Conservation (phyloP, 2,113 vertebrate genomes). For the Asarcornis scutulata region DNA sequence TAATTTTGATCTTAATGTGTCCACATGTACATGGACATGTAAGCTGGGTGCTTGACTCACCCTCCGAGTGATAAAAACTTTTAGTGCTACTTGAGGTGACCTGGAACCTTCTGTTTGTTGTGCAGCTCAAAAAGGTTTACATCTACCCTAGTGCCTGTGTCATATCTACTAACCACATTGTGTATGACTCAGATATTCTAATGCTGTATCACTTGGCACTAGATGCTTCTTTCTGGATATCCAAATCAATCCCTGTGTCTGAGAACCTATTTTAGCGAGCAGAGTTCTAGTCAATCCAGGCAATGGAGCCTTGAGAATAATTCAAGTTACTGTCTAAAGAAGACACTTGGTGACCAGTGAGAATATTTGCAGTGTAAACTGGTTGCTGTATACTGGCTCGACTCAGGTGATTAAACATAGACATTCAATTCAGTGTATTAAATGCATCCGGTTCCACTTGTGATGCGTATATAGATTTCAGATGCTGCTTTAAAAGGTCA, state of each 20-base stretch:
- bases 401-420: not conserved
- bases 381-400: not conserved
- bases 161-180: not conserved
- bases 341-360: not conserved
- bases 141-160: not conserved
- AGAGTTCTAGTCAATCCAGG: not conserved
- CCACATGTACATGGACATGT: not conserved
- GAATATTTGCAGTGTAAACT: not conserved
- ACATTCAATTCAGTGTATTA: not conserved
- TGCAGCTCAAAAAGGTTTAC: not conserved
- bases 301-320: not conserved
- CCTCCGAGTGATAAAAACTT: not conserved
- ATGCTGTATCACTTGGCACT: not conserved
- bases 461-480: not conserved
- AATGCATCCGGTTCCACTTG: not conserved
- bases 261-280: not conserved
- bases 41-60: not conserved
- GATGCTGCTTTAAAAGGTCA: not conserved
- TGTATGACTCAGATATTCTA: not conserved
- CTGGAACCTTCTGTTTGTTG: not conserved
- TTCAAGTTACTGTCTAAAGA: not conserved
- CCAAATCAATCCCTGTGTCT: not conserved
- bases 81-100: not conserved
- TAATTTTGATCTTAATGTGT: not conserved
- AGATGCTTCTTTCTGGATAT: not conserved